These are phyloP conservation scores for Archips xylosteana DNA, from an alignment of 2,888 invertebrate genomes.

Conservation along the genomic window DNA sequence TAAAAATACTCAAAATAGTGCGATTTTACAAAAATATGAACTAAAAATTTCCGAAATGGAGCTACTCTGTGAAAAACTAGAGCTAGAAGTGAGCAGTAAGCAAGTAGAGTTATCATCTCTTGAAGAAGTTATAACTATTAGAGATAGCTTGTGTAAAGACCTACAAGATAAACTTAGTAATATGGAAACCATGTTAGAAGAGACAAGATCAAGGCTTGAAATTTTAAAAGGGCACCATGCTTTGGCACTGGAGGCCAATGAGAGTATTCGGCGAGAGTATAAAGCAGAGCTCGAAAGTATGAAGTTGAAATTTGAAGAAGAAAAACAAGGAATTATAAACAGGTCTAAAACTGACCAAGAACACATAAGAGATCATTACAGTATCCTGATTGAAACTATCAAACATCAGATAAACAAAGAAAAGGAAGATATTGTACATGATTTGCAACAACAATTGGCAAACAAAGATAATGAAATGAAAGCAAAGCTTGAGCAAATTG, in stretches of 20 bases:
- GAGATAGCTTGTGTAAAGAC: constrained; percentile 78
- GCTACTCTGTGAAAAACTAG: constrained; percentile 69
- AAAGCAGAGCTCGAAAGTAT: constrained; percentile 77
- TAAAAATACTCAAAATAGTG: constrained; percentile 38
- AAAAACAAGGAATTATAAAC: constrained; percentile 69
- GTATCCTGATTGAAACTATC: constrained; percentile 64
- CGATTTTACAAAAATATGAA: constrained; percentile 58
- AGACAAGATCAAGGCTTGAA: constrained; percentile 76
- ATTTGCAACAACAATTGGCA: constrained; percentile 66
- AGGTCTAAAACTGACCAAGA: constrained; percentile 74
- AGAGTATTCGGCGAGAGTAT: constrained; percentile 80
- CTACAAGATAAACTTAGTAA: constrained; percentile 74
- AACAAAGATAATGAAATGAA: constrained; percentile 75
- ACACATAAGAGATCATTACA: constrained; percentile 68
- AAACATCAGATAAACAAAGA: constrained; percentile 69
- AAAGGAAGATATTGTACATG: constrained; percentile 67
- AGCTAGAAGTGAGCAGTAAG: constrained; percentile 72
- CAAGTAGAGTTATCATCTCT: constrained; percentile 75
- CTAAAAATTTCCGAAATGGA: constrained; percentile 64
- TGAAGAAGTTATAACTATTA: constrained; percentile 75
- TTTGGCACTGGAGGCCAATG: constrained; percentile 80
- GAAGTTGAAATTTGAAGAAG: constrained; percentile 77
- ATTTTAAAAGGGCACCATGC: constrained; percentile 83
- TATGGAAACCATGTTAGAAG: constrained; percentile 68
- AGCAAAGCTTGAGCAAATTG: constrained; percentile 78